phyloP scores from a whole-genome alignment of 2,888 invertebrate genomes.

The Schrankia costaestrigalis region DNA sequence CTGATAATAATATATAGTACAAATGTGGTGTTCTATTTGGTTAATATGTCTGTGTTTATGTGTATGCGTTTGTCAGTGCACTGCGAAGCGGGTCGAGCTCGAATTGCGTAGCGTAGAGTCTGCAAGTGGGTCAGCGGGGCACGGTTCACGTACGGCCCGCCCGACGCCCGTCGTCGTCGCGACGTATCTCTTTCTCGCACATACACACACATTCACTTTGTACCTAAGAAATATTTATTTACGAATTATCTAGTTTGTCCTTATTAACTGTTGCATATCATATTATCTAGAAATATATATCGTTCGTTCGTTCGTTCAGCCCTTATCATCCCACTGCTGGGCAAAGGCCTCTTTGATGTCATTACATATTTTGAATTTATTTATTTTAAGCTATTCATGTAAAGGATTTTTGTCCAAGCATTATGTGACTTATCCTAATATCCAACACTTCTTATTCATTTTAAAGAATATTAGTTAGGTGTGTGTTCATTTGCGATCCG shows the following conservation, averaged over 20 bases:
- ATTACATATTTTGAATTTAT: too few relatives aligned
- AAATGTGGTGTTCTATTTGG: slow-evolving; percentile 17
- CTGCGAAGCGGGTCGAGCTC: slow-evolving; percentile 65
- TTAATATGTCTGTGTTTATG: slow-evolving; percentile 25
- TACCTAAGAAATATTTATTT: slow-evolving; percentile 12
- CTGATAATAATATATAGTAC: too few relatives aligned
- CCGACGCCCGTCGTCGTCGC: slow-evolving; percentile 40
- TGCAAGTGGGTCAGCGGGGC: slow-evolving; percentile 76
- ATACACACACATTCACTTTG: slow-evolving; percentile 24
- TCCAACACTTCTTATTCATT: too few relatives aligned
- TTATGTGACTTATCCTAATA: too few relatives aligned
- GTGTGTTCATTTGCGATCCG: slow-evolving; percentile 49
- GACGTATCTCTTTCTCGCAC: slow-evolving; percentile 37
- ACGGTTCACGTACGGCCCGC: slow-evolving; percentile 54
- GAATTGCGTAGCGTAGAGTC: slow-evolving; percentile 74
- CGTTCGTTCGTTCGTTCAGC: too few relatives aligned
- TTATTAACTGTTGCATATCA: too few relatives aligned
- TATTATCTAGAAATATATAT: too few relatives aligned
- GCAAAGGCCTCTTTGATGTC: too few relatives aligned
- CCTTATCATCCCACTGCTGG: too few relatives aligned
- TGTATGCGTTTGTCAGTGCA: slow-evolving; percentile 32
- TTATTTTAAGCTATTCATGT: too few relatives aligned
- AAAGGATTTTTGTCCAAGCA: too few relatives aligned
- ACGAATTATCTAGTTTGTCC: slow-evolving; percentile 13
- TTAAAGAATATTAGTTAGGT: too few relatives aligned